Base-by-base conservation (phyloP, 2,888 invertebrate species). In the Molorchus minor region DNA sequence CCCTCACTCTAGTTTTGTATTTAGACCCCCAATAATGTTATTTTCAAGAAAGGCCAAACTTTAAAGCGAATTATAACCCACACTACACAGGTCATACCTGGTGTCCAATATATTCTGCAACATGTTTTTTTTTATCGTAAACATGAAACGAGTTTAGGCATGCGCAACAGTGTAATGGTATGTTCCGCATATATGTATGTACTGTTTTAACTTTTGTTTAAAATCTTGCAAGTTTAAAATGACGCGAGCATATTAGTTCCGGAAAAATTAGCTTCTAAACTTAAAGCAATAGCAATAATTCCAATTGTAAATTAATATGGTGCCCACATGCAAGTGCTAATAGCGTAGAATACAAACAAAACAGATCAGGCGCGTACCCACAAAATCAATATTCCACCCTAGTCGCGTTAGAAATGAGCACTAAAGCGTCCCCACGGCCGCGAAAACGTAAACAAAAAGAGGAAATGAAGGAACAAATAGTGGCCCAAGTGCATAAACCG, bases 401-500 rank as follows among this genome's bases (percentile, higher is more conserved):
- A 20, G 40, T 40, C 1, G n/a, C 19, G 19, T 15, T 16, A 25
- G 38, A 36, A 25, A 49, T 49, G 49, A 49, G 49, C 16, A 38
- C 15, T 13, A 49, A 49, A 16, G 38, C 17, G 25, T 72, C 74
- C 30, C 74, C 77, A 15, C 71, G 75, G 47, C 64, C 77, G 25
- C 71, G 75, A 59, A 77, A 76, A 68, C 74, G 71, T 63, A 75
- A 76, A 65, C 74, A 71, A 60, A 77, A 78, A 33, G 79, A 80
- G 49, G 79, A 79, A 35, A 76, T 76, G 69, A 78, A 78, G 59
- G 75, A 77, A 61, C 80, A 80, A 67, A 79, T 79, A 5, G 78
- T 81, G 5, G 80, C 76, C 4, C 81, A 79, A 67, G 81, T 81
- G 46, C 80, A 80, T 62, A 78, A 77, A 68, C 65, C 76, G 20